Evolutionary conservation across 1,140 invertebrate genomes (phyloP), one percentile per base, ranked within the genome.

Genomic region (Phthorimaea operculella): DNA sequence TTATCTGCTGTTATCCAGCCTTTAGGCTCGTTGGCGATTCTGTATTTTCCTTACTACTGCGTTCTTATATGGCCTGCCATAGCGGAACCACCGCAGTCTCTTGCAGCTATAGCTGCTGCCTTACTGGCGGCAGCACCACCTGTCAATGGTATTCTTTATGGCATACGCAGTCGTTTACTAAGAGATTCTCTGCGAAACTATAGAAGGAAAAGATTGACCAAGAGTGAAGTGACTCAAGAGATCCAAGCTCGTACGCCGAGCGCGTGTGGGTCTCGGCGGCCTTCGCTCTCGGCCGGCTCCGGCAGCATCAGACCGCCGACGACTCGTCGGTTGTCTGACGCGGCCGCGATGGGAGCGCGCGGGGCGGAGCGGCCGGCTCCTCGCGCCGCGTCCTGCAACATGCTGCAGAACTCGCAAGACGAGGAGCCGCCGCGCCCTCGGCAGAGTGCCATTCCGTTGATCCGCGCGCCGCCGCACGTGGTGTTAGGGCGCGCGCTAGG

Each of bases 191-290:
- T 94, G 55, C 87, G 91, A 62, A 93, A 93, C 66, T 94, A 94
- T 70, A 90, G 91, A 87, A 84, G 93, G n/a, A 93, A 93, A 79
- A 89, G 93, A 77, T 88, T 92, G 74, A 92, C 91, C 0, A 92
- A 93, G 70, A 91, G 90, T 62, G 92, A 94, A 71, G 87, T 94
- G 33, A 91, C 92, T 60, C 90, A 92, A 72, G 92, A 93, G 73
- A 92, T 92, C 55, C 91, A 93, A 72, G 92, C 92, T 4, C 84
- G 92, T 58, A 93, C 92, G 3, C 92, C 93, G 5, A 92, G 91
- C 39, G 90, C 89, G 1, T 92, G 91, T 52, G 91, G 91, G 1
- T 93, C 92, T 0, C 81, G 92, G 50, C 83, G 92, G 55, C 92
- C 92, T 1, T 93, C 91, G 1, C 79, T 92, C 48, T 90, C 90